phyloP scores from a whole-genome alignment of 2,113 vertebrate species.

The Anas platyrhynchos region DNA sequence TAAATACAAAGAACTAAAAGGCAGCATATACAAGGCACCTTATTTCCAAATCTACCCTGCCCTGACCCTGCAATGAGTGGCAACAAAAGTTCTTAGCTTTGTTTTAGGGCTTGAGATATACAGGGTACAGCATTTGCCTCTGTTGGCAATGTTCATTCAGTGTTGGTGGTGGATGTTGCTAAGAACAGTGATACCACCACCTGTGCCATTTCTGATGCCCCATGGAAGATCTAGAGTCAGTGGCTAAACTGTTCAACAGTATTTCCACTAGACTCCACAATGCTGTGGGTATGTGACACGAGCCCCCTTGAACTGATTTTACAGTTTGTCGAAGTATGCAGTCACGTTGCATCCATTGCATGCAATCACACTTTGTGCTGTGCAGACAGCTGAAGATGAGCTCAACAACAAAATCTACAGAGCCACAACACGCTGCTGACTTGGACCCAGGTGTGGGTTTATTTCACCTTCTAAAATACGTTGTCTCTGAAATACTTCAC shows the following conservation, averaged over 20 bases:
- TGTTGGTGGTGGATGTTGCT: rapidly evolving
- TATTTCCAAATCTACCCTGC: not conserved
- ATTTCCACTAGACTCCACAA: not conserved
- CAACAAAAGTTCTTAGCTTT: not conserved
- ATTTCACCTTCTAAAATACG: not conserved
- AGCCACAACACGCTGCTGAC: not conserved
- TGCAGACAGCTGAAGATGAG: not conserved
- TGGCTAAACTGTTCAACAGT: too few species aligned
- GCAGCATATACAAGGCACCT: not conserved
- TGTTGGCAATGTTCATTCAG: not conserved
- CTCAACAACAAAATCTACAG: not conserved
- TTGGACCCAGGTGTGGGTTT: not conserved
- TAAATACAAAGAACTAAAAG: not conserved
- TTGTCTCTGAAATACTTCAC: not conserved
- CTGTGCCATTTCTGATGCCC: not conserved
- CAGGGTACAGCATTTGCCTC: not conserved
- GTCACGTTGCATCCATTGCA: not conserved
- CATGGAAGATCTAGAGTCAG: not conserved
- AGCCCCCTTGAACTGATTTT: not conserved
- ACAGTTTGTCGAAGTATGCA: not conserved
- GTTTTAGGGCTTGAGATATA: not conserved
- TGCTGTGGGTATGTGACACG: too few species aligned
- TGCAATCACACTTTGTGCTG: not conserved
- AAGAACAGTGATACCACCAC: not conserved
- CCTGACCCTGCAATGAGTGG: not conserved